Conservation (phyloP, 2,888 invertebrate genomes). For the Leptinotarsa haldemani region DNA sequence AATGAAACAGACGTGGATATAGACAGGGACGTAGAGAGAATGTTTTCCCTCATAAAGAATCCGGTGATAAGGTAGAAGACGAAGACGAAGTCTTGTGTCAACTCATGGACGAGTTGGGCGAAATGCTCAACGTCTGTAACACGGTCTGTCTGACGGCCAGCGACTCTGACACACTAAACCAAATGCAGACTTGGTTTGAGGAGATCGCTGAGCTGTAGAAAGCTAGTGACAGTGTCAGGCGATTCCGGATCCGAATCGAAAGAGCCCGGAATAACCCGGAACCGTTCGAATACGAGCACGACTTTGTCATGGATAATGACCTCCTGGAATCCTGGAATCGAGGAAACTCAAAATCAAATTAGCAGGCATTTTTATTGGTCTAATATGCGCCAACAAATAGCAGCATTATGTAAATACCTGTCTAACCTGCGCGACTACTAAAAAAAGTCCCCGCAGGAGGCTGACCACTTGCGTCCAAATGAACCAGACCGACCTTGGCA, state of each 20-base stretch:
- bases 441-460: too few relatives aligned
- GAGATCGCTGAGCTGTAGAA: not conserved
- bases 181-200: not conserved
- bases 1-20: not conserved
- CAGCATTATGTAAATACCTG: too few relatives aligned
- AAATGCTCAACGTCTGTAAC: too few relatives aligned
- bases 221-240: not conserved
- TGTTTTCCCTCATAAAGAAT: not conserved
- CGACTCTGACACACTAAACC: not conserved
- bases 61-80: not conserved
- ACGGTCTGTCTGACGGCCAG: too few relatives aligned
- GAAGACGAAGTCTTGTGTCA: not conserved
- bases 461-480: too few relatives aligned
- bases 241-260: not conserved
- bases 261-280: not conserved
- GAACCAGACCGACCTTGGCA: too few relatives aligned
- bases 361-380: too few relatives aligned
- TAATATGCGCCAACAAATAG: too few relatives aligned
- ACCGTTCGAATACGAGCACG: not conserved
- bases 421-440: too few relatives aligned
- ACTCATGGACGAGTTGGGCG: too few relatives aligned
- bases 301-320: not conserved
- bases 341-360: too few relatives aligned
- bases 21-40: not conserved
- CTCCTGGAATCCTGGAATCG: too few relatives aligned